These are phyloP conservation scores for Sepioteuthis lessoniana DNA, from an alignment of 2,888 invertebrate genomes.

Conservation along the genomic window DNA sequence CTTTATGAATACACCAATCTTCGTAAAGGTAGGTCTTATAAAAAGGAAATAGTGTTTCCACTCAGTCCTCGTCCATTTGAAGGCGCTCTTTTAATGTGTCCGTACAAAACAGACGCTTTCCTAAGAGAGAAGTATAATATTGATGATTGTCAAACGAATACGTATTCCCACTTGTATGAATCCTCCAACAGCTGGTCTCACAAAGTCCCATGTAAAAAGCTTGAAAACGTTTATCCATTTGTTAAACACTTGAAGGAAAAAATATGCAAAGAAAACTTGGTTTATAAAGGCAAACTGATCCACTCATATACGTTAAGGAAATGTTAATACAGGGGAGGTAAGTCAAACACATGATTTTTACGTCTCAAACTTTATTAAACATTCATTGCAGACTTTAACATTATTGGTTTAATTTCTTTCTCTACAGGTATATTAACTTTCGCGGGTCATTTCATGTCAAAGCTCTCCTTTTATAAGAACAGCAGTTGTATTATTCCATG, in stretches of 20 bases:
- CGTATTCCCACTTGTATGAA: not conserved
- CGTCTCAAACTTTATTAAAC: too few species aligned
- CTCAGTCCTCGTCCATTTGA: not conserved
- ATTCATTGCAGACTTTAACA: too few species aligned
- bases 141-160: not conserved
- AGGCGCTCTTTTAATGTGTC: not conserved
- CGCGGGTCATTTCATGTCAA: too few species aligned
- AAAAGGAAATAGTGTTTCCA: not conserved
- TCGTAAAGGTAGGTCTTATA: not conserved
- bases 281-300: not conserved
- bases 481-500: too few species aligned
- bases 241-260: not conserved
- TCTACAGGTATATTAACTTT: too few species aligned
- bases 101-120: not conserved
- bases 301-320: not conserved
- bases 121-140: not conserved
- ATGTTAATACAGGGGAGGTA: not conserved
- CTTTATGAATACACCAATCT: not conserved
- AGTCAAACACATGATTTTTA: not conserved
- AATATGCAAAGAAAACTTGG: not conserved
- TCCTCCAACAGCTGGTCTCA: not conserved
- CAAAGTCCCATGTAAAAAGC: not conserved
- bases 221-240: not conserved
- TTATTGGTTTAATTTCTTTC: too few species aligned
- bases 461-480: too few species aligned